These are phyloP conservation scores for Drosophila nr. perissopoda DNA, from an alignment of 2,888 invertebrate species.

Conservation along the genomic window DNA sequence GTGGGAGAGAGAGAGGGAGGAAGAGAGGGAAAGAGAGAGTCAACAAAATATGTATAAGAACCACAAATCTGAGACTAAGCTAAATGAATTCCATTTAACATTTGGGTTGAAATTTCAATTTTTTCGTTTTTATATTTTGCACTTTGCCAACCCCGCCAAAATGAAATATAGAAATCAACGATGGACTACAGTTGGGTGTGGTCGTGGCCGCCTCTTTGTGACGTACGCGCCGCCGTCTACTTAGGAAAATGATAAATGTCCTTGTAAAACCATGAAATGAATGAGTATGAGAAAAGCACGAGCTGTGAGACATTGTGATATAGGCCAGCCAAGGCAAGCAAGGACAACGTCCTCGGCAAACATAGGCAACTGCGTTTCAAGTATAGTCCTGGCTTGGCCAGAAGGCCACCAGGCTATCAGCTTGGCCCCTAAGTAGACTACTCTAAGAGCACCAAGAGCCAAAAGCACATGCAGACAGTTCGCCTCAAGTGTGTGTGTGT, in stretches of 20 bases:
- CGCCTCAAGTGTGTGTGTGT: slow-evolving; percentile 30
- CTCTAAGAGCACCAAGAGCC: slow-evolving; percentile 40
- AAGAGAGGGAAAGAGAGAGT: neutral
- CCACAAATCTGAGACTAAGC: slow-evolving; percentile 64
- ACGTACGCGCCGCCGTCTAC: slow-evolving; percentile 69
- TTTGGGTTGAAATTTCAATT: slow-evolving; percentile 65
- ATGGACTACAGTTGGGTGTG: slow-evolving; percentile 31
- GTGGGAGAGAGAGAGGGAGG: neutral
- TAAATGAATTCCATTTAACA: slow-evolving; percentile 78
- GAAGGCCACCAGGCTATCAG: slow-evolving; percentile 30
- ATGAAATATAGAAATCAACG: slow-evolving; percentile 71
- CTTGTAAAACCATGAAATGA: slow-evolving; percentile 79
- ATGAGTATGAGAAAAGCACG: slow-evolving; percentile 61
- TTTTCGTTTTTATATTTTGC: slow-evolving; percentile 30
- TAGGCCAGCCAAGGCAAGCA: slow-evolving; percentile 59
- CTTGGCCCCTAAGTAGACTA: slow-evolving; percentile 59
- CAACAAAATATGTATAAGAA: slow-evolving; percentile 43
- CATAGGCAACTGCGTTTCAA: slow-evolving; percentile 48
- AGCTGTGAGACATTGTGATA: slow-evolving; percentile 24
- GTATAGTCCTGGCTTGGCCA: slow-evolving; percentile 25
- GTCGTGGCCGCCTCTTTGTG: slow-evolving; percentile 62
- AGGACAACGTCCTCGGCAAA: slow-evolving; percentile 62
- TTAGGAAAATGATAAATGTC: slow-evolving; percentile 79
- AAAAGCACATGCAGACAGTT: slow-evolving; percentile 58
- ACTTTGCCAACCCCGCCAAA: slow-evolving; percentile 9